Evolutionary conservation across 2,888 invertebrate species (phyloP).

Genomic region (Tipula helvola): DNA sequence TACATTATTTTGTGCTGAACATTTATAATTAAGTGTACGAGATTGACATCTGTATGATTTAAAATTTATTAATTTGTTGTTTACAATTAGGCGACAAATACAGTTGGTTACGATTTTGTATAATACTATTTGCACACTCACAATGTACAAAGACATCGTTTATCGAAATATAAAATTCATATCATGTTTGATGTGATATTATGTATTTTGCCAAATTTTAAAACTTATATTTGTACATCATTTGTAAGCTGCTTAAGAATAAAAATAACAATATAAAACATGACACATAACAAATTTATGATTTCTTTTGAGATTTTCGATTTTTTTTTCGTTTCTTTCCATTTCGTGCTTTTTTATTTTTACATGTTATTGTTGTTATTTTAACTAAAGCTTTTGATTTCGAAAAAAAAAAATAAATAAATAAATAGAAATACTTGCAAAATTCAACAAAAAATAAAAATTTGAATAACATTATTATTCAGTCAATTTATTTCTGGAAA

Average conservation of each 20-base stretch:
- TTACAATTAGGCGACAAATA: background rate
- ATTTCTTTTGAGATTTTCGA: background rate
- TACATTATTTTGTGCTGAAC: background rate
- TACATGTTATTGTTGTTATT: background rate
- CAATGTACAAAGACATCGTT: background rate
- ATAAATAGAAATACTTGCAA: background rate
- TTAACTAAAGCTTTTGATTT: background rate
- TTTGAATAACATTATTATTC: background rate
- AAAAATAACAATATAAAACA: background rate
- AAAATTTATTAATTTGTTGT: background rate
- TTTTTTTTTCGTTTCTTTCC: background rate
- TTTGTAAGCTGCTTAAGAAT: background rate
- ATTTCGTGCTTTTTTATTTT: background rate
- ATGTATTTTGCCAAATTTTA: background rate
- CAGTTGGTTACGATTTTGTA: background rate
- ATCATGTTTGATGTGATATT: background rate
- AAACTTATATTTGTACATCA: background rate
- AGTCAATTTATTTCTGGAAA: background rate
- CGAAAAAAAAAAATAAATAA: background rate
- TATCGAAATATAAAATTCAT: background rate
- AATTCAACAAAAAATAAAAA: background rate
- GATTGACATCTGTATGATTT: background rate
- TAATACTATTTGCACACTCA: background rate
- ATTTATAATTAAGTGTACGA: background rate
- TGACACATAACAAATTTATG: background rate